phyloP scores from a whole-genome alignment of 2,888 invertebrate species.

The Prosapia bicincta region DNA sequence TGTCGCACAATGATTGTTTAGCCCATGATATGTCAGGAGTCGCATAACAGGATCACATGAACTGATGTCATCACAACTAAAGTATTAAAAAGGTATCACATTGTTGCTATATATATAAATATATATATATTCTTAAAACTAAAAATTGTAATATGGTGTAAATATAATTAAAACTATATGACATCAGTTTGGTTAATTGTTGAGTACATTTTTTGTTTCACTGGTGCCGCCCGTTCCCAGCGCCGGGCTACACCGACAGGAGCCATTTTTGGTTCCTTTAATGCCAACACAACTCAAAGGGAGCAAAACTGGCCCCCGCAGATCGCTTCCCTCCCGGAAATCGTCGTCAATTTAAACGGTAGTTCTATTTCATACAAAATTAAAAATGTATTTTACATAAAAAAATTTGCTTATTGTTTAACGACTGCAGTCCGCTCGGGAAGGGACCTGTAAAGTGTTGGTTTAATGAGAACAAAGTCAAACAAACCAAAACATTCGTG shows the following conservation, averaged over 20 bases:
- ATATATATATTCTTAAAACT: neutral
- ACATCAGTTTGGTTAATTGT: neutral
- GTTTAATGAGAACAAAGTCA: neutral
- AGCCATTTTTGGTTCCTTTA: slow-evolving; percentile 32
- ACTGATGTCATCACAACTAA: neutral
- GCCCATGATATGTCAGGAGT: neutral
- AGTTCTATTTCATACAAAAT: neutral
- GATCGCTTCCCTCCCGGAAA: slow-evolving; percentile 15
- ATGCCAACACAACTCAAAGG: slow-evolving; percentile 34
- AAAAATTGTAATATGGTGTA: neutral
- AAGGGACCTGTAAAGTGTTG: slow-evolving; percentile 12
- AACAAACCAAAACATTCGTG: neutral
- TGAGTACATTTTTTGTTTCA: slow-evolving; percentile 27
- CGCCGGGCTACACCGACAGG: slow-evolving; percentile 24
- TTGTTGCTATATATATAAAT: neutral
- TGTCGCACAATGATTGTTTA: neutral
- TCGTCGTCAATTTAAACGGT: neutral
- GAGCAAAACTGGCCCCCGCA: slow-evolving; percentile 31
- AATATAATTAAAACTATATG: neutral
- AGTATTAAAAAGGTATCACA: neutral
- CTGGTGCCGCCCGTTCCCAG: slow-evolving; percentile 33
- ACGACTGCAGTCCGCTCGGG: slow-evolving; percentile 18
- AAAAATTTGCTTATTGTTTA: neutral
- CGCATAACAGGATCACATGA: neutral
- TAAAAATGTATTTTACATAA: too few relatives aligned